phyloP scores from a whole-genome alignment of 2,113 vertebrate species.

The Mionectes macconnelli region DNA sequence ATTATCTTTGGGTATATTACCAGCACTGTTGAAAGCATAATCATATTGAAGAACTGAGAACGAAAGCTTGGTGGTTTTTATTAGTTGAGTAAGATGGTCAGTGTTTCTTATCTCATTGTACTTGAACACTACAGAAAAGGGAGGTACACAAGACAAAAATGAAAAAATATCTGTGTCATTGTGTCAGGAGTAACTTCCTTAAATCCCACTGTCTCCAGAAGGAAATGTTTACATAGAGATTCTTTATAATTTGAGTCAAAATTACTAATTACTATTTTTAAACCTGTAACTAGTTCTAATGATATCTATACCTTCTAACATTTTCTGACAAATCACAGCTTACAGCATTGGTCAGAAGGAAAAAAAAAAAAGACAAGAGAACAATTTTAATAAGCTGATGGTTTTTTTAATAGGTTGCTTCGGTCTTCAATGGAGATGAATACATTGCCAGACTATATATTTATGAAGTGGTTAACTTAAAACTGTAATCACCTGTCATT shows the following conservation, averaged over 20 bases:
- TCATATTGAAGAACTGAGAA: slow-evolving; percentile 7
- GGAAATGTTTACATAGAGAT: background rate
- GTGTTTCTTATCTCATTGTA: background rate
- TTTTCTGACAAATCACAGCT: background rate
- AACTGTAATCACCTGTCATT: background rate
- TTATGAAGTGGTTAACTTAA: background rate
- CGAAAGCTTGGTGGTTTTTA: background rate
- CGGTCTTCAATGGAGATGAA: background rate
- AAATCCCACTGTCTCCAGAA: background rate
- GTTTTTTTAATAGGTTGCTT: background rate
- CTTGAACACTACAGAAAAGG: background rate
- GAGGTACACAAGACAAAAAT: background rate
- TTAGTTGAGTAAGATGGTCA: background rate
- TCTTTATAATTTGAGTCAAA: background rate
- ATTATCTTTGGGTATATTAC: background rate
- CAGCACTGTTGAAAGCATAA: slow-evolving; percentile 16
- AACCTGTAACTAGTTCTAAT: background rate
- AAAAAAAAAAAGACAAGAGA: background rate
- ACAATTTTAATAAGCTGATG: background rate
- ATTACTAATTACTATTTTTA: background rate
- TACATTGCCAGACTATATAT: background rate
- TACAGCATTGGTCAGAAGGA: background rate
- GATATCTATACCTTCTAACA: background rate
- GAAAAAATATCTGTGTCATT: background rate
- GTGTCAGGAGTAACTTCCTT: background rate